Base-by-base conservation (phyloP, 2,888 invertebrate genomes). In the Spisula solida region DNA sequence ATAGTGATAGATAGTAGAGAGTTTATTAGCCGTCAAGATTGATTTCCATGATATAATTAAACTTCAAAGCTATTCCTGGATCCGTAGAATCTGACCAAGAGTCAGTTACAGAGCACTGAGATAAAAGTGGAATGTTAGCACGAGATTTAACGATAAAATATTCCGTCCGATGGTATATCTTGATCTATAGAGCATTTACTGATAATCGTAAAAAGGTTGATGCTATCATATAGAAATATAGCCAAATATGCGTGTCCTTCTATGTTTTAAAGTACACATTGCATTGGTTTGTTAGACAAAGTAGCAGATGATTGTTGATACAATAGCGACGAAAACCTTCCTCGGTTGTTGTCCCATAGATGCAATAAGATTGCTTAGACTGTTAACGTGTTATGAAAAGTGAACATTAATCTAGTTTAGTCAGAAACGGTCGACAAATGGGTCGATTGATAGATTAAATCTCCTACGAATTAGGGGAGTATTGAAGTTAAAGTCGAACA, bases 21-120 rank as follows among this genome's bases (percentile, higher is more conserved):
- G 18, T 75, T 34, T 31, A 75, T 75, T 31, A 75, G 34, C 75
- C 31, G 14, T 34, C 34, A 31, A 75, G 75, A 31, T n/a, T 41
- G 16, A 29, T 31, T 31, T 75, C 16, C 31, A 75, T 75, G 29
- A 34, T 75, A 75, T 75, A 75, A 75, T 75, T 75, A 75, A 34
- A 75, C 34, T 34, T 75, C 34, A 75, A 34, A 75, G 75, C 31
- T n/a, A 34, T 1, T 5, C 31, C 16, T 18, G 34, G 14, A 75
- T 75, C 2, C 25, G 18, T 75, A 75, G 34, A 34, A 34, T 34
- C 75, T 75, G 75, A 75, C 75, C 31, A 8, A 31, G 34, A 31
- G 75, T 75, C 75, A 75, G 31, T 34, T 75, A 31, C 29, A 75
- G 75, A 31, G 34, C 75, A 34, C 14, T 8, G 31, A 34, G 75